Base-by-base conservation (phyloP, 2,113 vertebrate genomes). In the Eudyptes chrysolophus region DNA sequence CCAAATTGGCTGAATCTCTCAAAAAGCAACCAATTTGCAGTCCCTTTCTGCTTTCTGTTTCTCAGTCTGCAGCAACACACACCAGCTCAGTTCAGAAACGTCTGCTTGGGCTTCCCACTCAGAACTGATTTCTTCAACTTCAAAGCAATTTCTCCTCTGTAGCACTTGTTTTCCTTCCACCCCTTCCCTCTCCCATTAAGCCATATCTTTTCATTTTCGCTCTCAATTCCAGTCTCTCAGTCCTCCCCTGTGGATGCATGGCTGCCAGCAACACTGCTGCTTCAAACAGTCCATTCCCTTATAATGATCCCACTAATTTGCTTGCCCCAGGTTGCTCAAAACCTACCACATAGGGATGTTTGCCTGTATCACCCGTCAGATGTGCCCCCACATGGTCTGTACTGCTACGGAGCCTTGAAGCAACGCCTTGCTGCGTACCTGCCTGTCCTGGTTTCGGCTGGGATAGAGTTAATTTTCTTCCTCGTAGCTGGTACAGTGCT, bases 281-380 rank as follows among this genome's bases (percentile, higher is more conserved):
- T 58, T 60, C 38, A 42, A 78, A 21, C 15, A 64, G 5, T 30
- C 72, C 14, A 4, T 60, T 72, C 30, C 9, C 21, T 69, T 27
- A 1, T 2, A 36, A 46, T 2, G 13, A 61, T 29, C 27, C 10
- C 20, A 13, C 9, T 32, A 42, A 78, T 84, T 82, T 68, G 3
- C 38, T 48, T 40, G 5, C 21, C 36, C 17, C 32, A 44, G 22
- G 2, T 54, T 60, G 9, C 14, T 69, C 51, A 36, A 30, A 78
- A 44, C 14, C 16, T 48, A 6, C 44, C 16, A 6, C 19, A 8
- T 0, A 0, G 2, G 5, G 30, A 13, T 34, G 15, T 65, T 90
- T 70, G 10, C 13, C 16, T 38, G 5, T 10, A 11, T 70, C 7
- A 3, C 19, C 44, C 32, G 9, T 12, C 27, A 57, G 26, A n/a